Evolutionary conservation across 2,113 vertebrate genomes (phyloP).

Genomic region (Oplegnathus fasciatus): DNA sequence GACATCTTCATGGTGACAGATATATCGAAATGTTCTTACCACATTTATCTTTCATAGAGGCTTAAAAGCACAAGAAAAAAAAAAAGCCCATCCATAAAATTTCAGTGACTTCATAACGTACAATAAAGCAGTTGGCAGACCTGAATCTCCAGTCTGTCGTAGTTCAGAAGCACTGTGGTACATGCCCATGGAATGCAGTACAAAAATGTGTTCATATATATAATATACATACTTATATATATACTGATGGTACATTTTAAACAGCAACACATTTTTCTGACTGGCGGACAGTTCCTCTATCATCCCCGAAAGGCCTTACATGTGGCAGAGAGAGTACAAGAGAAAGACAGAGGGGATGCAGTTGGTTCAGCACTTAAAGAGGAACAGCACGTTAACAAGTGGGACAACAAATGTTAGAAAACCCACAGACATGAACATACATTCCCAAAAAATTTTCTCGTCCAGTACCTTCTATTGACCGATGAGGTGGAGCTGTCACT

Average conservation of each 20-base stretch:
- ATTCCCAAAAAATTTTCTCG: conserved; percentile 20
- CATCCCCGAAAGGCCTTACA: conserved; percentile 51
- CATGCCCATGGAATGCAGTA: conserved; percentile 80
- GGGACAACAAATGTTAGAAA: conserved; percentile 37
- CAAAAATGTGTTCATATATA: conserved; percentile 72
- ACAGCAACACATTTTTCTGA: conserved; percentile 64
- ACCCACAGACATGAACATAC: conserved; percentile 46
- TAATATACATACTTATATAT: conserved; percentile 44
- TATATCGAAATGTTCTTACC: conserved; percentile 63
- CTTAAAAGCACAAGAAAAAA: conserved; percentile 55
- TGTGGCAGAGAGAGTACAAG: conserved; percentile 32
- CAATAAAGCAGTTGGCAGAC: conserved; percentile 55
- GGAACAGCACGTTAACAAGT: conserved; percentile 38
- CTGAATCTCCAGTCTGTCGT: conserved; percentile 23
- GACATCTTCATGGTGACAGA: conserved; percentile 66
- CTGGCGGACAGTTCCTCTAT: conserved; percentile 49
- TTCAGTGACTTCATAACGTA: conserved; percentile 58
- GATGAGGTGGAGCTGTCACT: conserved; percentile 63
- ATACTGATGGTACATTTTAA: conserved; percentile 64
- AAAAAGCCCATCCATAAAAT: conserved; percentile 53
- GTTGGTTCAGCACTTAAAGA: conserved; percentile 65
- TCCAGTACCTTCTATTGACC: conserved; percentile 58
- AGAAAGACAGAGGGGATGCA: conserved; percentile 38
- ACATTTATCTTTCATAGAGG: conserved; percentile 63
- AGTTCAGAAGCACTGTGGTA: conserved; percentile 72